These are phyloP conservation scores for Hypomecis atomaria DNA, from an alignment of 2,888 invertebrate genomes.

Conservation along the genomic window DNA sequence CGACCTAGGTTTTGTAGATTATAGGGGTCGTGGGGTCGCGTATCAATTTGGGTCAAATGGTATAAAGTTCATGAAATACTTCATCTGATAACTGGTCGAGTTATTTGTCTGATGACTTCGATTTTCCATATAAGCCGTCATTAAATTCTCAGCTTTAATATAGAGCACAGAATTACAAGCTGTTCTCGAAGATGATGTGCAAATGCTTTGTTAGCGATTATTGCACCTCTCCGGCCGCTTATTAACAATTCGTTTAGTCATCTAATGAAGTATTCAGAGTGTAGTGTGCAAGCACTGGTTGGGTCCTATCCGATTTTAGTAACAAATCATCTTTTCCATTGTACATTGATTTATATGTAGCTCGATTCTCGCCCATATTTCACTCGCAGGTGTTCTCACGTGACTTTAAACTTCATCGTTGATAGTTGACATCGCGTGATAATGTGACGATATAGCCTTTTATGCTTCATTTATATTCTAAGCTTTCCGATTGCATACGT, in stretches of 20 bases:
- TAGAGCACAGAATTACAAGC: conserved; percentile 33
- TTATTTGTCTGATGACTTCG: neutral
- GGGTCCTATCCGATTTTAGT: conserved; percentile 61
- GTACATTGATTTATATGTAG: conserved; percentile 62
- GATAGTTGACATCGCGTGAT: conserved; percentile 15
- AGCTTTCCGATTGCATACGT: conserved; percentile 9
- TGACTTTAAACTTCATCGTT: conserved; percentile 8
- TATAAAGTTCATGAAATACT: no score
- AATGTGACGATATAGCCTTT: neutral
- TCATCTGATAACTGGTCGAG: no score
- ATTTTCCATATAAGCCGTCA: neutral
- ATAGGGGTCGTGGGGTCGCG: no score
- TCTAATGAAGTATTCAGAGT: conserved; percentile 79
- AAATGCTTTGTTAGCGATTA: conserved; percentile 61
- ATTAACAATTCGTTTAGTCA: conserved; percentile 73
- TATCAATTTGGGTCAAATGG: no score
- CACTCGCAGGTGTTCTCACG: neutral
- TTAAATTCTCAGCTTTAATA: conserved; percentile 19
- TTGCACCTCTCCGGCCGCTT: conserved; percentile 60
- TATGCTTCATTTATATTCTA: neutral
- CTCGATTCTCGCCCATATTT: conserved; percentile 19
- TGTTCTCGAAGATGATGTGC: conserved; percentile 52
- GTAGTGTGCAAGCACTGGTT: conserved; percentile 14
- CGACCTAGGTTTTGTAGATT: no score
- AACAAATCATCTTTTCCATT: conserved; percentile 67